phyloP scores from a whole-genome alignment of 2,888 invertebrate species.

The Allygus modestus region DNA sequence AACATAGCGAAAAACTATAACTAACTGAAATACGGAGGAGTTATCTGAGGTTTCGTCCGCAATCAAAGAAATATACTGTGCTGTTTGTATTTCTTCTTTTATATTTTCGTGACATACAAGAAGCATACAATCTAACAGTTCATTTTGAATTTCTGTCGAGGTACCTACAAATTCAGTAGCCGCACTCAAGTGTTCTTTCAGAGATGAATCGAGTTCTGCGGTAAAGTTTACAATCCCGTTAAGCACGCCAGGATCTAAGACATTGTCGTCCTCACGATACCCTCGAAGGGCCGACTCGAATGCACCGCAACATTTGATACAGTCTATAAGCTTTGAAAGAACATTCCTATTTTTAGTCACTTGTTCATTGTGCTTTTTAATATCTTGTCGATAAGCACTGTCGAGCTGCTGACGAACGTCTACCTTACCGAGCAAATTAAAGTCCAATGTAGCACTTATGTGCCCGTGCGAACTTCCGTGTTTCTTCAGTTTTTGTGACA shows the following conservation, averaged over 20 bases:
- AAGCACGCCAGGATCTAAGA: slow-evolving; percentile 50
- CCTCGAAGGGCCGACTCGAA: slow-evolving; percentile 49
- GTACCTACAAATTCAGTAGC: slow-evolving; percentile 48
- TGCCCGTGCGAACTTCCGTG: slow-evolving; percentile 42
- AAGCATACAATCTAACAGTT: slow-evolving; percentile 58
- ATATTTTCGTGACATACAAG: slow-evolving; percentile 62
- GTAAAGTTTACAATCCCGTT: slow-evolving; percentile 50
- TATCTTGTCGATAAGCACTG: slow-evolving; percentile 31
- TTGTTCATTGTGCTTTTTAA: slow-evolving; percentile 55
- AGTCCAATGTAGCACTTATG: slow-evolving; percentile 46
- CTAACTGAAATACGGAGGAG: slow-evolving; percentile 65
- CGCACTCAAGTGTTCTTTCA: slow-evolving; percentile 31
- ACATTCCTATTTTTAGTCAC: slow-evolving; percentile 49
- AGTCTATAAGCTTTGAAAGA: slow-evolving; percentile 50
- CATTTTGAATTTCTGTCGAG: slow-evolving; percentile 52
- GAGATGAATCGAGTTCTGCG: slow-evolving; percentile 27
- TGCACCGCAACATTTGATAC: slow-evolving; percentile 1
- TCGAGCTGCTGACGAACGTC: slow-evolving; percentile 49
- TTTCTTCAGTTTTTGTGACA: slow-evolving; percentile 50
- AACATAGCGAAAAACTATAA: slow-evolving; percentile 67
- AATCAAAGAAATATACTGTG: slow-evolving; percentile 66
- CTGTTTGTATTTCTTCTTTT: slow-evolving; percentile 64
- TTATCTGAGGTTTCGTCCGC: slow-evolving; percentile 66
- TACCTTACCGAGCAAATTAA: slow-evolving; percentile 54
- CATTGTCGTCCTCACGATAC: slow-evolving; percentile 41